Evolutionary conservation across 2,888 invertebrate species (phyloP).

Genomic region (Dendrolimus houi): DNA sequence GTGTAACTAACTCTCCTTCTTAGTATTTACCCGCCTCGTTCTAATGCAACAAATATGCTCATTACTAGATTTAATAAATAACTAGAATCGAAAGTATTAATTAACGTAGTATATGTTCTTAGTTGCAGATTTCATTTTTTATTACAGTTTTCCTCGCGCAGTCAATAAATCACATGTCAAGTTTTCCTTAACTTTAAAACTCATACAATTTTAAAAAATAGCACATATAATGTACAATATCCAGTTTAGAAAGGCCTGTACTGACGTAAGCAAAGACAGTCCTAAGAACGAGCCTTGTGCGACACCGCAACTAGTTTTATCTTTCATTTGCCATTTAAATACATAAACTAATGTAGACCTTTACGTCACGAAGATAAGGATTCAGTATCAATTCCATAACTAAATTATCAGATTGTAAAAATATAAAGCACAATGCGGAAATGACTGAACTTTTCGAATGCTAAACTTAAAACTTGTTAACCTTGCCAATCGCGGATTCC

Average conservation of each 20-base stretch:
- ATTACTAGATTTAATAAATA: too few species aligned
- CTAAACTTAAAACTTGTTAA: slow-evolving; percentile 43
- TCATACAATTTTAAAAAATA: too few species aligned
- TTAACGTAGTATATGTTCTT: too few species aligned
- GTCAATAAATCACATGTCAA: too few species aligned
- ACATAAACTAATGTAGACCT: not conserved
- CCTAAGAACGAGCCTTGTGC: not conserved
- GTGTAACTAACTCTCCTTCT: too few species aligned
- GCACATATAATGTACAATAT: not conserved
- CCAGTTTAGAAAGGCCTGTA: slow-evolving; percentile 3
- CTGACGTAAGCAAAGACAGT: not conserved
- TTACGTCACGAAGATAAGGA: not conserved
- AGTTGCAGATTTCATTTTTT: too few species aligned
- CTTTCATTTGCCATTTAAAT: not conserved
- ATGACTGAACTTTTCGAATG: slow-evolving; percentile 52
- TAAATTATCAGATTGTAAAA: slow-evolving; percentile 11
- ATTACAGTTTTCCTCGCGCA: too few species aligned
- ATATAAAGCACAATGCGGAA: slow-evolving; percentile 49
- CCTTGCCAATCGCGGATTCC: not conserved
- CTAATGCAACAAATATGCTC: too few species aligned
- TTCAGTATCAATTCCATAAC: not conserved
- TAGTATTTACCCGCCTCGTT: too few species aligned
- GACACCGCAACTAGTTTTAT: not conserved
- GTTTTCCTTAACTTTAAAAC: too few species aligned
- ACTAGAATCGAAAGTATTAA: too few species aligned